Evolutionary conservation across 2,113 vertebrate species (phyloP).

Genomic region (Theristicus caerulescens): DNA sequence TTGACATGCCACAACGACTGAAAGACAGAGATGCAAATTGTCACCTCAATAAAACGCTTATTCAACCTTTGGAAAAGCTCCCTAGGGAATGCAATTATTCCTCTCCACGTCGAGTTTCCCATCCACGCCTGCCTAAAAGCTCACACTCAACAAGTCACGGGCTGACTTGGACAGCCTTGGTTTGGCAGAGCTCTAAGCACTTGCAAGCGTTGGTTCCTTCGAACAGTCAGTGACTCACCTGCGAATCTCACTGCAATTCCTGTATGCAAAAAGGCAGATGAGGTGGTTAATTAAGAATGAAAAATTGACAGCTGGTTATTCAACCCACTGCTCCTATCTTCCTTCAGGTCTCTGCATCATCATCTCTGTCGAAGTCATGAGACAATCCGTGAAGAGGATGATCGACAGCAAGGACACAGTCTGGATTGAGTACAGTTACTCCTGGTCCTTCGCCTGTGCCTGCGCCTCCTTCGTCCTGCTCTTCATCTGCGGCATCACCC

Average conservation of each 20-base stretch:
- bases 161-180: not conserved
- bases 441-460: constrained; percentile 94
- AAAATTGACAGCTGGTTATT: not conserved
- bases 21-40: not conserved
- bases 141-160: not conserved
- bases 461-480: constrained; percentile 87
- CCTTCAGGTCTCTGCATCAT: constrained; percentile 89
- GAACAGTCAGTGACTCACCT: not conserved
- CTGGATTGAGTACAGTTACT: constrained; percentile 89
- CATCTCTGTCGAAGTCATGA: constrained; percentile 94
- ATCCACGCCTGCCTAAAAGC: not conserved
- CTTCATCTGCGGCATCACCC: constrained; percentile 85
- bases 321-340: constrained; percentile 17
- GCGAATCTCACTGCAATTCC: not conserved
- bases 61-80: not conserved
- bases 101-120: not conserved
- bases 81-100: not conserved
- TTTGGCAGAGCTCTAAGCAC: not conserved
- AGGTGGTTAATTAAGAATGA: not conserved
- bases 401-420: constrained; percentile 90
- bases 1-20: not conserved
- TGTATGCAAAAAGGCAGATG: not conserved
- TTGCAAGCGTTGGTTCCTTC: not conserved
- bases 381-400: constrained; percentile 95
- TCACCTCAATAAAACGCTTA: not conserved